Evolutionary conservation across 2,888 invertebrate genomes (phyloP), one percentile per base, ranked within the genome.

Genomic region (Drosophila borborema): DNA sequence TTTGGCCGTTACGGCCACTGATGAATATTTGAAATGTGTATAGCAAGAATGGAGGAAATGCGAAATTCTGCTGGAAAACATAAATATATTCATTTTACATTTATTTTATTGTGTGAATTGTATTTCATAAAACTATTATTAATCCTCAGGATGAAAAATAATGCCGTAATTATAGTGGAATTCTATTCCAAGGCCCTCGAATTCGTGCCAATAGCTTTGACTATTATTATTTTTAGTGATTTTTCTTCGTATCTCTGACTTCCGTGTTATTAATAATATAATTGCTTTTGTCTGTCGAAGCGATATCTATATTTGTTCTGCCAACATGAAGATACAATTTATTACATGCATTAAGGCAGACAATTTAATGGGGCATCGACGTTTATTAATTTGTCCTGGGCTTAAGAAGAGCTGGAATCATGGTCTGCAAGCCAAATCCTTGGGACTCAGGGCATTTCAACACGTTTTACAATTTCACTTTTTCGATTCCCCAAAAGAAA

Each of bases 281-380:
- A 70, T 63, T 79, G 43, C 36, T 20, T 43, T 43, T 38, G 49
- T 48, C 36, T 8, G 55, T 67, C 58, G 55, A 66, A 62, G 65
- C 75, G 73, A 89, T 86, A 75, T 81, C 90, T 89, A 75, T 78
- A 89, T 90, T 78, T 66, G 60, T 55, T 66, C 67, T 61, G 54
- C 45, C 59, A n/a, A 36, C 43, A 51, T 58, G 45, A 38, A 64
- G 56, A 65, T 55, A 60, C 38, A 43, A 90, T 91, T 89, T 80
- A 91, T 91, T 65, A 87, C 82, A 62, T 79, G 74, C 77, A 88
- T 81, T 86, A 84, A 72, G 74, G 69, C 53, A 61, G 89, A 89
- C 90, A 91, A 79, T 89, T 90, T 91, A 89, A 89, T 89, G 86
- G 89, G 64, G 71, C 80, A 90, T 89, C 86, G 89, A 91, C 80